Percentiles rank a stretch among this genome's conserved stretches.
Evolutionary conservation across 2,797 vertebrate genomes (phyloP).

Genomic region (Falco naumanni): DNA sequence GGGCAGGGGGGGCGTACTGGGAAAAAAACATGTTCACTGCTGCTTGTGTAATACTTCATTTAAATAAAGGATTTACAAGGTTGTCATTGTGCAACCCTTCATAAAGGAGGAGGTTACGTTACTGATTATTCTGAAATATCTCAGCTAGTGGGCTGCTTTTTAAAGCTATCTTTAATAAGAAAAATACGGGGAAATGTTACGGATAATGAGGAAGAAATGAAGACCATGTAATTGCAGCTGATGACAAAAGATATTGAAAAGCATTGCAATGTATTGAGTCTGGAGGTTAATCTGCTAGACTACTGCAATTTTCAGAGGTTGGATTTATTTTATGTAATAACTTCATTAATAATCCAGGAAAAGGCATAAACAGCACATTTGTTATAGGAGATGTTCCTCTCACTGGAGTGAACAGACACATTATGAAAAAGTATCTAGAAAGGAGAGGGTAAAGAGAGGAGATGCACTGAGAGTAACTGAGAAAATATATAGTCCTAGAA

Average conservation of each 20-base stretch:
- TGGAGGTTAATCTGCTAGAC: neutral
- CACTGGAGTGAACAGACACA: neutral
- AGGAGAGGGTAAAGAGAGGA: neutral
- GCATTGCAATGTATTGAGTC: neutral
- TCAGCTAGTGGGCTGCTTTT: neutral
- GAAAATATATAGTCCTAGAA: neutral
- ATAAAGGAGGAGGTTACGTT: neutral
- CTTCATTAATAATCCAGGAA: conserved; percentile 4
- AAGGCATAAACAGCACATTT: conserved; percentile 11
- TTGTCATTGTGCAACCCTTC: neutral
- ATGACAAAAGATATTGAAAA: conserved; percentile 36
- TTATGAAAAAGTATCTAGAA: neutral
- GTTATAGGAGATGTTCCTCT: neutral
- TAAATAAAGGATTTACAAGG: neutral
- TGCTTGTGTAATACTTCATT: neutral
- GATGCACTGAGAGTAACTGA: neutral
- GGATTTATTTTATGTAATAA: conserved; percentile 28
- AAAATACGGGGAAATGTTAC: conserved; percentile 20
- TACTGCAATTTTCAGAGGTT: neutral
- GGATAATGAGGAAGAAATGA: conserved; percentile 51
- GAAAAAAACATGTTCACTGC: neutral
- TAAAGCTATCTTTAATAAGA: conserved; percentile 32
- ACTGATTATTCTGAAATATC: neutral
- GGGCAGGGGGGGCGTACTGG: neutral
- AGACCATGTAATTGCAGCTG: conserved; percentile 20